Conservation (phyloP, 2,113 vertebrate species). For the Pangasianodon gigas region DNA sequence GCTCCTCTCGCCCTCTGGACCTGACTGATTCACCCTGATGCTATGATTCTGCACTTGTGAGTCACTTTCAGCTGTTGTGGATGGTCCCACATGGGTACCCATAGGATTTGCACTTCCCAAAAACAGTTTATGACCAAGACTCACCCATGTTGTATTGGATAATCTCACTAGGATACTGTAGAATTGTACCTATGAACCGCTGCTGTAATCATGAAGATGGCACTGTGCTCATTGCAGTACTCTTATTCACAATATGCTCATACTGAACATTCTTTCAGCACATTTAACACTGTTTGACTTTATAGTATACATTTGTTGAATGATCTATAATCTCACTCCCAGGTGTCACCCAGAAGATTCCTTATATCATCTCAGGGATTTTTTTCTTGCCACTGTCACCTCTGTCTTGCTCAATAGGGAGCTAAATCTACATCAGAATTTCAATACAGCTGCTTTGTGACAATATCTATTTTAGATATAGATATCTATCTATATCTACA, state of each 20-base stretch:
- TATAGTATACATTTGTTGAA: neutral
- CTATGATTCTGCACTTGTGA: constrained; percentile 8
- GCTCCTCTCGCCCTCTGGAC: neutral
- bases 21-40: constrained; percentile 3
- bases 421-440: neutral
- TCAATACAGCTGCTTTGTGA: neutral
- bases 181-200: neutral
- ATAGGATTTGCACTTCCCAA: neutral
- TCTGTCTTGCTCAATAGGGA: neutral
- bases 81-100: neutral
- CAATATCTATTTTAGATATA: neutral
- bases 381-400: neutral
- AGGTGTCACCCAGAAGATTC: neutral
- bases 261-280: neutral
- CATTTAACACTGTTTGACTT: neutral
- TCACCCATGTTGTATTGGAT: neutral
- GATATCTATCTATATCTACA: neutral
- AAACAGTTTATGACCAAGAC: neutral
- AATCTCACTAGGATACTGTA: neutral
- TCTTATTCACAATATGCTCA: neutral
- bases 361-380: neutral
- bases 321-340: neutral
- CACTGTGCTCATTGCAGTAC: neutral
- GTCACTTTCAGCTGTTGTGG: neutral
- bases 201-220: neutral